A percentile compares a stretch with the other conserved stretches of the same genome.
Conservation (phyloP, 2,888 invertebrate species). For the Synergus japonicus region DNA sequence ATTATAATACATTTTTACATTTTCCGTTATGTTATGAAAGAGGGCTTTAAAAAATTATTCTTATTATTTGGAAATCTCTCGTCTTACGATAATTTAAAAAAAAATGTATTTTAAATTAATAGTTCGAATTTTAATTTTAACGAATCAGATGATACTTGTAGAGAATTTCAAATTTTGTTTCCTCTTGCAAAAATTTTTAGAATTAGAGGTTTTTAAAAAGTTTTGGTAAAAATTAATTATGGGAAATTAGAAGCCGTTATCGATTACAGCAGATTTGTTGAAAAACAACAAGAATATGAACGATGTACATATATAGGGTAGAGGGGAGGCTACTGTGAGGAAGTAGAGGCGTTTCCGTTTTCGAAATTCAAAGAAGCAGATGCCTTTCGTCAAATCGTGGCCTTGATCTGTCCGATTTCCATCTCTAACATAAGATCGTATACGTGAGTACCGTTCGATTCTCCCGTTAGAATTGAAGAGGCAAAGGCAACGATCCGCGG, state of each 20-base stretch:
- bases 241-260: neutral
- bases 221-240: no score
- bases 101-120: no score
- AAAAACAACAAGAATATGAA: neutral
- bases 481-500: slow-evolving; percentile 50
- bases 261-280: neutral
- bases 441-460: slow-evolving; percentile 69
- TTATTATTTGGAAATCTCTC: no score
- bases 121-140: no score
- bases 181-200: no score
- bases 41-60: no score
- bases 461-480: slow-evolving; percentile 60
- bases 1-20: neutral
- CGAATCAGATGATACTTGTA: no score
- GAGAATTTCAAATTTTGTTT: no score
- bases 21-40: no score
- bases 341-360: slow-evolving; percentile 37
- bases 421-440: slow-evolving; percentile 58
- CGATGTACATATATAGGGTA: neutral
- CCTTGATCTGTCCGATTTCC: slow-evolving; percentile 65
- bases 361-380: slow-evolving; percentile 24
- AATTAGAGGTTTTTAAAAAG: no score
- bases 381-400: slow-evolving; percentile 51
- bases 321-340: slow-evolving; percentile 7
- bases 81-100: no score